Evolutionary conservation across 2,888 invertebrate genomes (phyloP).

Genomic region (Apamea epomidion): DNA sequence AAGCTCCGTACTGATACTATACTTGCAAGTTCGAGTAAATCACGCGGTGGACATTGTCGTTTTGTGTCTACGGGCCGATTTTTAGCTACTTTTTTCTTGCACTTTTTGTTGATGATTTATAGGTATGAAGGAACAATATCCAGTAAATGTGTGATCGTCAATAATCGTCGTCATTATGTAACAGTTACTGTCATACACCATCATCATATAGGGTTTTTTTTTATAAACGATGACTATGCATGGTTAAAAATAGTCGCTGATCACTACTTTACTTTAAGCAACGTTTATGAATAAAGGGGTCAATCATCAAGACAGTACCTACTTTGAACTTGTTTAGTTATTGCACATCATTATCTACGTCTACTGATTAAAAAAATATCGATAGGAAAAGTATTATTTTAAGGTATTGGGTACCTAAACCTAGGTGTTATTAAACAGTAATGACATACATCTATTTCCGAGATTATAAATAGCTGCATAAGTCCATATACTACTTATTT

Average conservation of each 20-base stretch:
- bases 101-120: conserved; percentile 13
- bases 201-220: not conserved
- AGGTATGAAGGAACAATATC: not conserved
- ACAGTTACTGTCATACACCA: not conserved
- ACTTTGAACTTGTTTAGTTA: not conserved
- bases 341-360: not conserved
- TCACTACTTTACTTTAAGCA: too few species aligned
- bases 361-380: not conserved
- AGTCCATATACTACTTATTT: not conserved
- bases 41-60: conserved; percentile 34
- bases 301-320: not conserved
- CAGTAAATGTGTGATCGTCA: not conserved
- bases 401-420: not conserved
- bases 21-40: conserved; percentile 56
- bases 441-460: not conserved
- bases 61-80: conserved; percentile 39
- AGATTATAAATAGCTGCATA: not conserved
- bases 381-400: not conserved
- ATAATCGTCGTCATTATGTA: not conserved
- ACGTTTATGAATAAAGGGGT: too few species aligned
- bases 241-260: not conserved
- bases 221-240: not conserved
- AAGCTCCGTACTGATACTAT: conserved; percentile 57
- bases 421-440: not conserved
- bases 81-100: conserved; percentile 2